phyloP scores from a whole-genome alignment of 2,113 vertebrate species.

The Pimephales promelas region DNA sequence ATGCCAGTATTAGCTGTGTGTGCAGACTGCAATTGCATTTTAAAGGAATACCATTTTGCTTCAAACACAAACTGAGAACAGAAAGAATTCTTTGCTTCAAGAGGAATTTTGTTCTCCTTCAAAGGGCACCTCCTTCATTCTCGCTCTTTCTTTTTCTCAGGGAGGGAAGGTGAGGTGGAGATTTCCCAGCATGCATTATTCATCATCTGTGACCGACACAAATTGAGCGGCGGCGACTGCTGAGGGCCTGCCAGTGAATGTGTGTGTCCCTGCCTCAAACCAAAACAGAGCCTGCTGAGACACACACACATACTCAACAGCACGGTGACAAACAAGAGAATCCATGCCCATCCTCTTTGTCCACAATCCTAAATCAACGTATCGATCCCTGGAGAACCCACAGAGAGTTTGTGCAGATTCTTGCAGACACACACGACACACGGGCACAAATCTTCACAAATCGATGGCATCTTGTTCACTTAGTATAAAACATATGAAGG shows the following conservation, averaged over 20 bases:
- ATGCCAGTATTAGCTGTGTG: neutral
- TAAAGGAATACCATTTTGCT: neutral
- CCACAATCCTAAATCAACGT: slow-evolving; percentile 37
- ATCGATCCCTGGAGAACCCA: slow-evolving; percentile 31
- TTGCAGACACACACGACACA: neutral
- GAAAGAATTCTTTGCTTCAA: neutral
- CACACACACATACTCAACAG: slow-evolving; percentile 39
- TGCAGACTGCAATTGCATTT: neutral
- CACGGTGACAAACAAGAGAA: slow-evolving; percentile 35
- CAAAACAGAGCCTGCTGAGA: slow-evolving; percentile 56
- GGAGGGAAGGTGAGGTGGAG: slow-evolving; percentile 41
- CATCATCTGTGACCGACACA: slow-evolving; percentile 49
- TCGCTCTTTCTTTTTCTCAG: slow-evolving; percentile 19
- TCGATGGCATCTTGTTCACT: slow-evolving; percentile 8
- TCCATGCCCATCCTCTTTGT: slow-evolving; percentile 37
- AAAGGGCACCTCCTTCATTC: slow-evolving; percentile 28
- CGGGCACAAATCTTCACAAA: neutral
- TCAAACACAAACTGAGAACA: slow-evolving; percentile 5
- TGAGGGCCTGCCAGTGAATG: slow-evolving; percentile 37
- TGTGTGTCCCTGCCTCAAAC: slow-evolving; percentile 48
- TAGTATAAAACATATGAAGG: neutral
- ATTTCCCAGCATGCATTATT: slow-evolving; percentile 56
- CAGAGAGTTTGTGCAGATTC: slow-evolving; percentile 1
- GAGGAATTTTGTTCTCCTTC: slow-evolving; percentile 28
- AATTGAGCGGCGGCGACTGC: slow-evolving; percentile 52